Evolutionary conservation across 2,888 invertebrate genomes (phyloP), one percentile per base, ranked within the genome.

Genomic region (Apamea monoglypha): DNA sequence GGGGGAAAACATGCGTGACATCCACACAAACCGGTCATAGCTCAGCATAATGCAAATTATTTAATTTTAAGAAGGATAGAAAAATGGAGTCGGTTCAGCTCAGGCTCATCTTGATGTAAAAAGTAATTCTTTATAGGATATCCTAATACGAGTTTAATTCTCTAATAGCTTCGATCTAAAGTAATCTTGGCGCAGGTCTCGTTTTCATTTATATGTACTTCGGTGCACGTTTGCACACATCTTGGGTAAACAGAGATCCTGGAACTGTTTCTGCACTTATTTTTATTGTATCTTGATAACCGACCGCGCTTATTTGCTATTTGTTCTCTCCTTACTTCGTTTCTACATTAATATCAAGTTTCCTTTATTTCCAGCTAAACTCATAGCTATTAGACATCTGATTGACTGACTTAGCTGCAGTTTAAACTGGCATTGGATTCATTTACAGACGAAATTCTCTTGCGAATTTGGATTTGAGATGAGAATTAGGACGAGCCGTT

Each of bases 401-500:
- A 50, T 50, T 32, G 63, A 63, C 63, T 21, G 10, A 81, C 29
- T 14, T 32, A 16, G 74, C 25, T 78, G 25, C 36, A 32, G 32
- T 80, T 25, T 29, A 29, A 53, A 64, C 21, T 40, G 8, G 21
- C n/a, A 83, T 67, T 83, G 59, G 66, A 59, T 59, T 59, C 40
- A 25, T 77, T 69, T 59, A 53, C 14, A 25, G 32, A 16, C n/a
- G 61, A 64, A 64, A 72, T 82, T 76, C 76, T 32, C 71, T 64
- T 32, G 50, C 16, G 44, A 29, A 74, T 82, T 75, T 68, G 32
- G 50, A 72, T 64, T 64, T 76, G n/a, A 18, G 53, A 66, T 50
- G 32, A 44, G 68, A 72, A 76, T 74, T 82, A 53, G 40, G 44
- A 59, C 64, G 32, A 53, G 6, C 6, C 6, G 21, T 73, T 61